These are phyloP conservation scores for Macrotrachela quadricornifera DNA, from an alignment of 1,140 invertebrate genomes.

Conservation along the genomic window DNA sequence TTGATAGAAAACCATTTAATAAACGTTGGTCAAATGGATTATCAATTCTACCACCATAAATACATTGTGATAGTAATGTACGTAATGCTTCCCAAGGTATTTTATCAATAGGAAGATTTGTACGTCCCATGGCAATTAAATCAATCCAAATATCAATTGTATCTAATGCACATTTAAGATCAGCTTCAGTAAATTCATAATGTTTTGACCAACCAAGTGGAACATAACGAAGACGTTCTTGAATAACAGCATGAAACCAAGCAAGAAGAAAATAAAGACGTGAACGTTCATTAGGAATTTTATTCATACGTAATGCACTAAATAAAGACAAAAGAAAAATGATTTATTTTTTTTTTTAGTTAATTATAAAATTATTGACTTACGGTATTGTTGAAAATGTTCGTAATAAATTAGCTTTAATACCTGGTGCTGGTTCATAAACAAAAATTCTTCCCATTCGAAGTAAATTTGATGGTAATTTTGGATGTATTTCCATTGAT, in stretches of 20 bases:
- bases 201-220: constrained; percentile 85
- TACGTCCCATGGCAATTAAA: constrained; percentile 46
- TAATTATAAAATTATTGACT: too few relatives aligned
- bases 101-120: constrained; percentile 89
- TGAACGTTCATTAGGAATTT: constrained; percentile 71
- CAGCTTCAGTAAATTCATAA: constrained; percentile 96
- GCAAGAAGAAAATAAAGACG: constrained; percentile 85
- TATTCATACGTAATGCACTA: constrained; percentile 14
- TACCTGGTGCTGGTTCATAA: constrained; percentile 93
- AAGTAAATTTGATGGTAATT: constrained; percentile 66
- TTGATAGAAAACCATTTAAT: constrained; percentile 74
- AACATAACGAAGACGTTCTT: constrained; percentile 80
- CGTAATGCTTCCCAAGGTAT: constrained; percentile 94
- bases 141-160: constrained; percentile 98
- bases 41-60: constrained; percentile 98
- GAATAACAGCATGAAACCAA: constrained; percentile 98
- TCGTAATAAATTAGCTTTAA: constrained; percentile 75
- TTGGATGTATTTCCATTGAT: constrained; percentile 61
- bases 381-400: constrained; percentile 71
- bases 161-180: constrained; percentile 86
- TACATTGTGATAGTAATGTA: constrained; percentile 81
- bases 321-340: too few relatives aligned
- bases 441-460: constrained; percentile 84
- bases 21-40: constrained; percentile 87
- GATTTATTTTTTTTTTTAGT: too few relatives aligned